Conservation (phyloP, 2,888 invertebrate species). For the Limnephilus marmoratus region DNA sequence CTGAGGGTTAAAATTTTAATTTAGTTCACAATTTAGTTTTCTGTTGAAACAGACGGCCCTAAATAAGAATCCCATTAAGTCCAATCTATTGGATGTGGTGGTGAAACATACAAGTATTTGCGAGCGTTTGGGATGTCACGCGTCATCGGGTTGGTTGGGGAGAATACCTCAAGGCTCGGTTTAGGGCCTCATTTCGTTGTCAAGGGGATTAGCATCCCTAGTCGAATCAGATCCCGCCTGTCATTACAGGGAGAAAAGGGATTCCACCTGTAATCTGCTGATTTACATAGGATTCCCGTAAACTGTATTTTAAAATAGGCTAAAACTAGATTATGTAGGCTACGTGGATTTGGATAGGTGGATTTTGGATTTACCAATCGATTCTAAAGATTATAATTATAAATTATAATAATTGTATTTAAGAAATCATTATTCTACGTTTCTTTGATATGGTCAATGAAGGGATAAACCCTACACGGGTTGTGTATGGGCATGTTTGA, state of each 20-base stretch:
- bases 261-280: neutral
- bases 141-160: neutral
- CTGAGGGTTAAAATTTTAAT: no score
- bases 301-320: neutral
- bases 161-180: conserved; percentile 20
- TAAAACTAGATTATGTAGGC: neutral
- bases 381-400: neutral
- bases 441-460: no score
- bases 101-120: neutral
- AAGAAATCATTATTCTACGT: no score
- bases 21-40: no score
- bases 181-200: conserved; percentile 15
- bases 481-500: no score
- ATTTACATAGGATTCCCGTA: neutral
- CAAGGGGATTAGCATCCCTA: conserved; percentile 6
- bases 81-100: neutral
- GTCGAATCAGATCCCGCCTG: neutral
- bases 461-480: no score
- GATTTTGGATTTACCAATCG: neutral
- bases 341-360: neutral
- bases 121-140: neutral
- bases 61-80: neutral
- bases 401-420: no score
- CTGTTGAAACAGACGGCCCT: no score
- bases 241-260: conserved; percentile 12